Evolutionary conservation across 2,113 vertebrate species (phyloP).

Genomic region (Reinhardtius hippoglossoides): DNA sequence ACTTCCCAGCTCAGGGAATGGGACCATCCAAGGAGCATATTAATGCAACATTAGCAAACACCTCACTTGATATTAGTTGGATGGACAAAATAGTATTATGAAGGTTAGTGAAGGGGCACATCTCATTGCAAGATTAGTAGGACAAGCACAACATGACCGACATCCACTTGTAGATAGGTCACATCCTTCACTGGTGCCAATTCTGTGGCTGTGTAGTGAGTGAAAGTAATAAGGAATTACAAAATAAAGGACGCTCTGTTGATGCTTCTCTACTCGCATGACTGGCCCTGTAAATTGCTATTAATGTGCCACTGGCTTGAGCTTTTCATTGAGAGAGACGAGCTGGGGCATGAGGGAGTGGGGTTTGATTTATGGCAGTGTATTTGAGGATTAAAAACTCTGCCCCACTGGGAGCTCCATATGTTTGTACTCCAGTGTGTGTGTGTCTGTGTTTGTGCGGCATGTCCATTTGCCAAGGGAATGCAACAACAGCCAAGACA

Average conservation of each 20-base stretch:
- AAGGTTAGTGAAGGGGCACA: neutral
- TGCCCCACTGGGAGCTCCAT: slow-evolving; percentile 64
- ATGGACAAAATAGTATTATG: neutral
- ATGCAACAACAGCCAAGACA: slow-evolving; percentile 70
- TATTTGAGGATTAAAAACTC: slow-evolving; percentile 82
- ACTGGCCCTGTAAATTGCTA: slow-evolving; percentile 77
- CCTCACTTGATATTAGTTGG: too few relatives aligned
- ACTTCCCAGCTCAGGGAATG: too few relatives aligned
- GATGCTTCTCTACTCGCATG: slow-evolving; percentile 69
- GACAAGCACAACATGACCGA: slow-evolving; percentile 21
- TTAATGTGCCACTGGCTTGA: slow-evolving; percentile 75
- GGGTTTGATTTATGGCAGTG: slow-evolving; percentile 79
- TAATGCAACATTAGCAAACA: neutral
- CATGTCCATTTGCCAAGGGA: slow-evolving; percentile 65
- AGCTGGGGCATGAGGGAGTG: slow-evolving; percentile 49
- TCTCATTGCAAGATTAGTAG: neutral
- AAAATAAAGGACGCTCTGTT: slow-evolving; percentile 71
- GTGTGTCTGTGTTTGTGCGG: slow-evolving; percentile 39
- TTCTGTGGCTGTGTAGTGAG: slow-evolving; percentile 58
- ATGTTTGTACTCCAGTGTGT: slow-evolving; percentile 52
- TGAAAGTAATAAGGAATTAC: slow-evolving; percentile 75
- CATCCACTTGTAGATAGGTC: slow-evolving; percentile 47
- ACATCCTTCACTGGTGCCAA: slow-evolving; percentile 54
- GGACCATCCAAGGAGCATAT: neutral
- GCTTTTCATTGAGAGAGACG: slow-evolving; percentile 76